Conservation (phyloP, 2,797 vertebrate genomes). For the Poliocrania exsul region DNA sequence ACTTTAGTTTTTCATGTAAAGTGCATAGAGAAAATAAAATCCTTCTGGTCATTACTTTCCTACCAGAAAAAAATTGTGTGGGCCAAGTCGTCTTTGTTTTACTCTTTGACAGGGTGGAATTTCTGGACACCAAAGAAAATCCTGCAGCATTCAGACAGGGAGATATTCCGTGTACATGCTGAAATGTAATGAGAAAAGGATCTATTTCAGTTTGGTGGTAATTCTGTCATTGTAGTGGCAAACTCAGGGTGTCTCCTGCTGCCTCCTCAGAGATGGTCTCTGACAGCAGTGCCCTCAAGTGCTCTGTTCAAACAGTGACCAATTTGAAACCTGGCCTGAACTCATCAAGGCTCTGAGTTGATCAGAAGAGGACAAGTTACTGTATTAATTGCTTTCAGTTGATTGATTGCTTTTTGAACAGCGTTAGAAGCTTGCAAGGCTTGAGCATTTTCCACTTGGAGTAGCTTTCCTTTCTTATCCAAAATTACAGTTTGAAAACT, state of each 20-base stretch:
- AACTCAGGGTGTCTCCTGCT: not conserved
- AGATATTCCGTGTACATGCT: fast-evolving
- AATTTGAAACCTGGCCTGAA: not conserved
- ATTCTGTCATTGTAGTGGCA: not conserved
- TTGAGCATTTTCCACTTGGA: not conserved
- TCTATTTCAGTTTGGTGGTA: not conserved
- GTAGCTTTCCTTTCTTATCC: not conserved
- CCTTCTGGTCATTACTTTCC: not conserved
- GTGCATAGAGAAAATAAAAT: not conserved
- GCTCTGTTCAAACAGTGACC: fast-evolving
- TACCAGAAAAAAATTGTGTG: not conserved
- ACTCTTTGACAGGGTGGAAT: not conserved
- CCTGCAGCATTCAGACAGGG: not conserved
- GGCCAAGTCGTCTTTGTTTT: not conserved
- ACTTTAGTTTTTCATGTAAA: not conserved
- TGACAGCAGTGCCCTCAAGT: not conserved
- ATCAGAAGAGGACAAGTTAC: not conserved
- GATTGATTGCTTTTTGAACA: not conserved
- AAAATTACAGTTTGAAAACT: not conserved
- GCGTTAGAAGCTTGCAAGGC: not conserved
- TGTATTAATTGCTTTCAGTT: not conserved
- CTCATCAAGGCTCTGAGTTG: constrained; percentile 27
- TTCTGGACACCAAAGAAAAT: not conserved
- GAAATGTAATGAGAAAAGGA: not conserved
- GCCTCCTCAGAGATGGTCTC: constrained; percentile 15